A percentile compares a stretch with the other conserved stretches of the same genome.
Conservation (phyloP, 2,888 invertebrate species). For the Pterostichus madidus region DNA sequence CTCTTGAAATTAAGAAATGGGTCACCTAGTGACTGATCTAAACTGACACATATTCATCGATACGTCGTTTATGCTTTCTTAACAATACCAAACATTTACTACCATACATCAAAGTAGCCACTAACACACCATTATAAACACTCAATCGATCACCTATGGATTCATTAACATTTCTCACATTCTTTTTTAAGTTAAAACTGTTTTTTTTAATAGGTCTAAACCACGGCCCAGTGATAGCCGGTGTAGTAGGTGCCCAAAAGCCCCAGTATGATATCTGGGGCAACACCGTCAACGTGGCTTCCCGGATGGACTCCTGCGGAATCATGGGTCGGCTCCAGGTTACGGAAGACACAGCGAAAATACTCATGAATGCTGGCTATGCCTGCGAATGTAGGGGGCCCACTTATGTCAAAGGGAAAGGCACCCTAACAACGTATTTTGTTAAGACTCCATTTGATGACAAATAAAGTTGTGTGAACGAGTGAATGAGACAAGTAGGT, state of each 20-base stretch:
- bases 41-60: too few species aligned
- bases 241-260: conserved; percentile 97
- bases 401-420: conserved; percentile 97
- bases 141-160: too few species aligned
- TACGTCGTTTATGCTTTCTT: too few species aligned
- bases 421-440: conserved; percentile 93
- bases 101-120: too few species aligned
- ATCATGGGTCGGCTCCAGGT: conserved; percentile 92
- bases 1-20: too few species aligned
- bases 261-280: conserved; percentile 99
- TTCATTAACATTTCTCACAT: too few species aligned
- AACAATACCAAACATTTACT: too few species aligned
- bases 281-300: conserved; percentile 98
- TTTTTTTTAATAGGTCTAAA: conserved; percentile 83
- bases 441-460: conserved; percentile 91
- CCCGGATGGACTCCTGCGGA: conserved; percentile 98
- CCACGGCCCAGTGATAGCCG: conserved; percentile 96
- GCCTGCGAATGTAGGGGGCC: conserved; percentile 94
- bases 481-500: neutral
- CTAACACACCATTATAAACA: too few species aligned
- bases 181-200: neutral
- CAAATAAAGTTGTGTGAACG: conserved; percentile 73
- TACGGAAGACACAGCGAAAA: conserved; percentile 89
- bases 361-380: conserved; percentile 92
- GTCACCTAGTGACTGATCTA: too few species aligned